phyloP scores from a whole-genome alignment of 2,113 vertebrate species.

The Alligator sinensis region DNA sequence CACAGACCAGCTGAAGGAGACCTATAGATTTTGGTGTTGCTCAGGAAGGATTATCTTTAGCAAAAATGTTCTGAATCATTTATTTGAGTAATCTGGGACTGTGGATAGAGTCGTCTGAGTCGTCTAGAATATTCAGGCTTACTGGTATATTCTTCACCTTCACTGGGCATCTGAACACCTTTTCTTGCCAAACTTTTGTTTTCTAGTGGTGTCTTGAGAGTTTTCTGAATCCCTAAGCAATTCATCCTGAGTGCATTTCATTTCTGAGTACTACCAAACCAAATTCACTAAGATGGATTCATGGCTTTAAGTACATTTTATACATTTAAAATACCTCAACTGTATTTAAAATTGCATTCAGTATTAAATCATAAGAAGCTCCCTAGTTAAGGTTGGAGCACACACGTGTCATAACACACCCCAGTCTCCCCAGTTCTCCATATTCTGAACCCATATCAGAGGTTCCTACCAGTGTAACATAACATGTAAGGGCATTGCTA shows the following conservation, averaged over 20 bases:
- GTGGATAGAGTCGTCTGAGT: too few relatives aligned
- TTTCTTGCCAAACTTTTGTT: conserved; percentile 5
- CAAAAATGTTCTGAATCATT: neutral
- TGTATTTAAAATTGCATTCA: too few relatives aligned
- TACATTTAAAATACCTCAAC: neutral
- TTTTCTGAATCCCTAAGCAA: conserved; percentile 45
- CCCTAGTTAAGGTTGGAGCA: too few relatives aligned
- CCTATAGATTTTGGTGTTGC: neutral
- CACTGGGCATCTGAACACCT: neutral
- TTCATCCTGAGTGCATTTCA: conserved; percentile 51
- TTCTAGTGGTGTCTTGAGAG: conserved; percentile 12
- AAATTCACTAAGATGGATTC: neutral
- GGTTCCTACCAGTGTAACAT: neutral
- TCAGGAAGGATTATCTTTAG: neutral
- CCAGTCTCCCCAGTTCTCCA: neutral
- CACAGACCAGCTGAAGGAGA: neutral
- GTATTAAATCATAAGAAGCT: too few relatives aligned
- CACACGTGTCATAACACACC: too few relatives aligned
- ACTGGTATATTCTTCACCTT: neutral
- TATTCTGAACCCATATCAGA: neutral
- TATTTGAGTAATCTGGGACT: neutral
- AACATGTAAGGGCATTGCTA: neutral
- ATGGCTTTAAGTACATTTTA: neutral
- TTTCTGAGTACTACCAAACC: conserved; percentile 4
- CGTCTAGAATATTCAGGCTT: too few relatives aligned